Evolutionary conservation across 2,888 invertebrate species (phyloP).

Genomic region (Aquatica leii): DNA sequence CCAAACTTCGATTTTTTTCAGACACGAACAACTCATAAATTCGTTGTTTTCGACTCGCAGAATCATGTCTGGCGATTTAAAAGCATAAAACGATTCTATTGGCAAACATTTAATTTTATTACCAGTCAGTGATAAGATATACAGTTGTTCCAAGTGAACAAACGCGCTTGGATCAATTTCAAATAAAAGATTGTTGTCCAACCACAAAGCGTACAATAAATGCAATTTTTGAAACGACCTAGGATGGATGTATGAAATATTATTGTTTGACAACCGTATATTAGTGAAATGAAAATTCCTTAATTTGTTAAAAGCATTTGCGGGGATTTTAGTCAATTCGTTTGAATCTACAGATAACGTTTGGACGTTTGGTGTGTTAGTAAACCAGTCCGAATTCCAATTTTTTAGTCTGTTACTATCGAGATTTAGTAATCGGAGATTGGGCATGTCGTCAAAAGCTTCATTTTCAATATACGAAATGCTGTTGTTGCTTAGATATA

Average conservation of each 20-base stretch:
- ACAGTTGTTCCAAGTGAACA: conserved; percentile 13
- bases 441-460: conserved; percentile 48
- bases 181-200: conserved; percentile 45
- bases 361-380: conserved; percentile 49
- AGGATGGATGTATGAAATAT: conserved; percentile 42
- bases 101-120: conserved; percentile 27
- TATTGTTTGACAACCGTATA: conserved; percentile 46
- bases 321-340: conserved; percentile 46
- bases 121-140: conserved; percentile 19
- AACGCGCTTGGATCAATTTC: conserved; percentile 36
- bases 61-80: conserved; percentile 21
- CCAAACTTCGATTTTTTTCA: conserved; percentile 21
- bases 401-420: conserved; percentile 51
- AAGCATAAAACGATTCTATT: conserved; percentile 17
- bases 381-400: conserved; percentile 56
- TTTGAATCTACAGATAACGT: conserved; percentile 52
- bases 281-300: conserved; percentile 42
- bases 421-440: conserved; percentile 49
- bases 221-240: conserved; percentile 42
- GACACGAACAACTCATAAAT: conserved; percentile 21
- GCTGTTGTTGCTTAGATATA: conserved; percentile 43
- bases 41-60: conserved; percentile 27
- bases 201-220: conserved; percentile 44
- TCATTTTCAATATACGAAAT: conserved; percentile 40
- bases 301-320: conserved; percentile 52